Evolutionary conservation across 2,797 vertebrate genomes (phyloP).

Genomic region (Eulemur coronatus): DNA sequence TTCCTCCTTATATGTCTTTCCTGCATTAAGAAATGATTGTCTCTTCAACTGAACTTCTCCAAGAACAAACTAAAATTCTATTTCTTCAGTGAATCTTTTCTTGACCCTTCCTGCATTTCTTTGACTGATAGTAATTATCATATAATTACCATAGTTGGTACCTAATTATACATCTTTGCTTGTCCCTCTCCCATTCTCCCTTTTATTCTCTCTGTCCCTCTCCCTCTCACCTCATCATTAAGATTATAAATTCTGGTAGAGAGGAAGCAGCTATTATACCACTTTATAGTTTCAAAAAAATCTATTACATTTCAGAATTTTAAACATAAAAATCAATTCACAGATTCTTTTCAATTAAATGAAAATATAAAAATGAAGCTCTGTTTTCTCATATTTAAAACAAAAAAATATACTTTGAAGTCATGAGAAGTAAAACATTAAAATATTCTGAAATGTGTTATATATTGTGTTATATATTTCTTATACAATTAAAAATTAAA

Average conservation of each 20-base stretch:
- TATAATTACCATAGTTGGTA: background rate
- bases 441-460: background rate
- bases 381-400: background rate
- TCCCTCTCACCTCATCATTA: background rate
- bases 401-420: background rate
- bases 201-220: background rate
- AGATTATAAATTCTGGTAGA: background rate
- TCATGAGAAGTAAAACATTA: background rate
- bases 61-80: background rate
- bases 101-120: background rate
- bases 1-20: background rate
- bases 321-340: background rate
- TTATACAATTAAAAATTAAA: background rate
- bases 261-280: background rate
- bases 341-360: background rate
- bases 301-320: background rate
- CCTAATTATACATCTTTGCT: background rate
- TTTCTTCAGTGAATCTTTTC: background rate
- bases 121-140: background rate
- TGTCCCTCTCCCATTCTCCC: background rate
- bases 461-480: background rate
- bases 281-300: background rate
- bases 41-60: background rate
- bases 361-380: background rate
- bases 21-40: background rate